A percentile compares a stretch with the other conserved stretches of the same genome.
Evolutionary conservation across 2,113 vertebrate species (phyloP).

Genomic region (Amblyornis subalaris): DNA sequence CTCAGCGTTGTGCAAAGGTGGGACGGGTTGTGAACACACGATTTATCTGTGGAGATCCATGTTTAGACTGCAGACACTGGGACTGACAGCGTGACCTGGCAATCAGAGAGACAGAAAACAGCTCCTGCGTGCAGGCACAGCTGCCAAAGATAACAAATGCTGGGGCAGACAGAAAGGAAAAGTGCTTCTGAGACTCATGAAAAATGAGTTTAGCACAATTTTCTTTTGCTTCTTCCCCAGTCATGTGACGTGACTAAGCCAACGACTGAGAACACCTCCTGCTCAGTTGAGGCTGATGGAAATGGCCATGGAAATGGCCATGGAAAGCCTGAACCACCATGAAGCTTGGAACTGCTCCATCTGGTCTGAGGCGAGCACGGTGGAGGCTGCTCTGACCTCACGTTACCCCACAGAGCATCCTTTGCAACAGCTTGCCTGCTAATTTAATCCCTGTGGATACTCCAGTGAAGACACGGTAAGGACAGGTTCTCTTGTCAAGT

Average conservation of each 20-base stretch:
- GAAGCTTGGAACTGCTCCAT: neutral
- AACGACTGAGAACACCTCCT: neutral
- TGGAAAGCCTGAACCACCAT: neutral
- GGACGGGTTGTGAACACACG: neutral
- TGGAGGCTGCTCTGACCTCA: neutral
- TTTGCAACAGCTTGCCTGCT: neutral
- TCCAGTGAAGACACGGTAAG: neutral
- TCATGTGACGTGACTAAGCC: neutral
- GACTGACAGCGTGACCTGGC: neutral
- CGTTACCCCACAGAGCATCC: neutral
- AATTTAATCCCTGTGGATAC: slow-evolving; percentile 1
- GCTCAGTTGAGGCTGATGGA: neutral
- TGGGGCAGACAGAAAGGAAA: neutral
- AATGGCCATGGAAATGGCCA: neutral
- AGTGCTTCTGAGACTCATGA: neutral
- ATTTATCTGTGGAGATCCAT: neutral
- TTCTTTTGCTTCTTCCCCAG: neutral
- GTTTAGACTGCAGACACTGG: neutral
- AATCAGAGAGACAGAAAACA: neutral
- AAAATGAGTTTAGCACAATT: neutral
- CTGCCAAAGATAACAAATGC: neutral
- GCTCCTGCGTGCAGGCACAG: neutral
- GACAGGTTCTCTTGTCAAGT: neutral
- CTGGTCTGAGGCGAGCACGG: accelerated
- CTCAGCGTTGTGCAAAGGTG: neutral